These are phyloP conservation scores for Congeria kusceri DNA, from an alignment of 2,888 invertebrate genomes.

Conservation along the genomic window DNA sequence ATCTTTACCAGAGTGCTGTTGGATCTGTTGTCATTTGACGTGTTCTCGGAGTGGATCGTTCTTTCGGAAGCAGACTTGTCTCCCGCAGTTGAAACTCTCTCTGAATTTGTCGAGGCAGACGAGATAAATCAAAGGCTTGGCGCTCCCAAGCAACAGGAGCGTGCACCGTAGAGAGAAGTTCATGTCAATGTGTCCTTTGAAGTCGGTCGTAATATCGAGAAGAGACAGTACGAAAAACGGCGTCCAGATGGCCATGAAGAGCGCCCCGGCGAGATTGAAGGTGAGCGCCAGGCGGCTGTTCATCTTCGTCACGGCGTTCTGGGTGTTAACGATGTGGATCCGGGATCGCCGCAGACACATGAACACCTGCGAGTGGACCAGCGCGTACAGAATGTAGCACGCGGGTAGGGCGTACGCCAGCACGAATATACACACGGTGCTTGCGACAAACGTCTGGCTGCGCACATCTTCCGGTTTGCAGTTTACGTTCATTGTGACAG, in stretches of 20 bases:
- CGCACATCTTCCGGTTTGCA: constrained; percentile 44
- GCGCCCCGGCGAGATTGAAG: constrained; percentile 41
- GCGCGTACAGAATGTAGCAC: constrained; percentile 19
- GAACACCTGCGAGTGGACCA: constrained; percentile 26
- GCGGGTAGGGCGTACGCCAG: constrained; percentile 45
- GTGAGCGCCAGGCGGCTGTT: constrained; percentile 36
- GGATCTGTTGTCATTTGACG: too few species aligned
- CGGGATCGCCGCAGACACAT: constrained; percentile 24
- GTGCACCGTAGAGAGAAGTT: constrained; percentile 54
- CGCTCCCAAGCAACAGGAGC: constrained; percentile 51
- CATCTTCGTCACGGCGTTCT: constrained; percentile 33
- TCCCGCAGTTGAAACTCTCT: constrained; percentile 11
- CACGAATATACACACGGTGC: constrained; percentile 30
- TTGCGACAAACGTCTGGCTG: background rate
- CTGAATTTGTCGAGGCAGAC: constrained; percentile 46
- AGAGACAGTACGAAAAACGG: constrained; percentile 55
- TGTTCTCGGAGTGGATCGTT: too few species aligned
- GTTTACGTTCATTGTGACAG: background rate
- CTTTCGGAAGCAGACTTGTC: too few species aligned
- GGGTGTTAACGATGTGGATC: constrained; percentile 18
- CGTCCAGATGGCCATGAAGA: constrained; percentile 52
- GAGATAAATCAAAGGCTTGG: constrained; percentile 52
- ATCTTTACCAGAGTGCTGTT: too few species aligned
- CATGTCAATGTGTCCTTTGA: background rate
- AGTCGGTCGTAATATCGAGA: constrained; percentile 26